Percentiles rank a stretch among this genome's conserved stretches.
phyloP scores from a whole-genome alignment of 2,888 invertebrate genomes.

The Celastrina argiolus region DNA sequence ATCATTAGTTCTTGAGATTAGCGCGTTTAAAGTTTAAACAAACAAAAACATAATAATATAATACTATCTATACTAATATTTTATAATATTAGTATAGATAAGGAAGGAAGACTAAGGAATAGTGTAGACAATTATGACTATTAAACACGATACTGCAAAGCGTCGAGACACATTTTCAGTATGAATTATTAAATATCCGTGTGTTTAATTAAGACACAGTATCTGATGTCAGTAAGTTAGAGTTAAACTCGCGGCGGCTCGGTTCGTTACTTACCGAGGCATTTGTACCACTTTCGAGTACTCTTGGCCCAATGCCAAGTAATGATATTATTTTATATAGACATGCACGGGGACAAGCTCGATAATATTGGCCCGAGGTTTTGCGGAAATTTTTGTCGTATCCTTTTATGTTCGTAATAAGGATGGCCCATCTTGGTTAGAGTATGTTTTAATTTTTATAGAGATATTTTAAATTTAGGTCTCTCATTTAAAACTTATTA shows the following conservation, averaged over 20 bases:
- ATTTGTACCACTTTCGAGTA: conserved; percentile 36
- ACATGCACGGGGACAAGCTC: conserved; percentile 12
- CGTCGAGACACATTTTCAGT: conserved; percentile 14
- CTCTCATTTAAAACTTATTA: neutral
- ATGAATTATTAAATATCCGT: conserved; percentile 23
- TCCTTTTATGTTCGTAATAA: conserved; percentile 2
- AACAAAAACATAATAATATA: no score
- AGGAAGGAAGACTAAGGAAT: neutral
- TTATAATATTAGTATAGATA: no score
- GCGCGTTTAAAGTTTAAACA: no score
- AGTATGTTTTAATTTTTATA: neutral
- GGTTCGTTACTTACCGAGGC: conserved; percentile 34
- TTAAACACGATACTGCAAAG: conserved; percentile 1
- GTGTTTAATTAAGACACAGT: conserved; percentile 29
- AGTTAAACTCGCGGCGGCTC: conserved; percentile 30
- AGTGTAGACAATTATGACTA: neutral
- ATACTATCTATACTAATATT: no score
- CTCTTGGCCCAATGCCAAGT: conserved; percentile 34
- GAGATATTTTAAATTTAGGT: neutral
- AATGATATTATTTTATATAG: conserved; percentile 36
- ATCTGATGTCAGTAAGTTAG: conserved; percentile 29
- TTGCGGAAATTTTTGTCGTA: neutral
- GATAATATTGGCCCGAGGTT: conserved; percentile 11
- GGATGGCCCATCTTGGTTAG: neutral
- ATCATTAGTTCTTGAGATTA: no score